phyloP scores from a whole-genome alignment of 2,797 vertebrate species.

The Avahi laniger region DNA sequence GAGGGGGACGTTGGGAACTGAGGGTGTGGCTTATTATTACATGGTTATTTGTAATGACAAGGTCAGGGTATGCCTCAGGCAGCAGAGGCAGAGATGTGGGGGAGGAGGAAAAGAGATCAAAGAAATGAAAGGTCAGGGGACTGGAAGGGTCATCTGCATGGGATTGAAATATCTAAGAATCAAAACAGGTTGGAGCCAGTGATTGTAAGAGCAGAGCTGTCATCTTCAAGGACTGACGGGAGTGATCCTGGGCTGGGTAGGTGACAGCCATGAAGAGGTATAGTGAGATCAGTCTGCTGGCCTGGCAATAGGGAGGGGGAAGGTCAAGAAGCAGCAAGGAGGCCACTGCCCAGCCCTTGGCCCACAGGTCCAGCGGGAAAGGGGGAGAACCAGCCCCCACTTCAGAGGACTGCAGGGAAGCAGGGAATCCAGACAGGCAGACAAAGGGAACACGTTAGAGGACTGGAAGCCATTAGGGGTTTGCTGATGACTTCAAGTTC shows the following conservation, averaged over 20 bases:
- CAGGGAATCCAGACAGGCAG: not conserved
- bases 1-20: not conserved
- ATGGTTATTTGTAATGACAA: not conserved
- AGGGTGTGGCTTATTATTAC: not conserved
- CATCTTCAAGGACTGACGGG: not conserved
- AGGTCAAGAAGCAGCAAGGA: not conserved
- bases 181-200: not conserved
- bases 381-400: not conserved
- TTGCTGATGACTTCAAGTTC: not conserved
- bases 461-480: too few relatives aligned
- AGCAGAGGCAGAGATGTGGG: not conserved
- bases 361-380: not conserved
- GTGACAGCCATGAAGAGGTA: not conserved
- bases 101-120: not conserved
- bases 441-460: not conserved
- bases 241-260: not conserved
- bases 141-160: not conserved
- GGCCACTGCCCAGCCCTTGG: not conserved
- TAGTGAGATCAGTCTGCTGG: not conserved
- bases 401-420: not conserved
- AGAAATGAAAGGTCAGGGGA: not conserved
- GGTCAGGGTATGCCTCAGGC: not conserved
- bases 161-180: not conserved
- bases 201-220: not conserved
- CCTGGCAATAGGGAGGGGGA: not conserved